These are phyloP conservation scores for Neosilurus mollespiculum DNA, from an alignment of 2,797 vertebrate species.

Conservation along the genomic window DNA sequence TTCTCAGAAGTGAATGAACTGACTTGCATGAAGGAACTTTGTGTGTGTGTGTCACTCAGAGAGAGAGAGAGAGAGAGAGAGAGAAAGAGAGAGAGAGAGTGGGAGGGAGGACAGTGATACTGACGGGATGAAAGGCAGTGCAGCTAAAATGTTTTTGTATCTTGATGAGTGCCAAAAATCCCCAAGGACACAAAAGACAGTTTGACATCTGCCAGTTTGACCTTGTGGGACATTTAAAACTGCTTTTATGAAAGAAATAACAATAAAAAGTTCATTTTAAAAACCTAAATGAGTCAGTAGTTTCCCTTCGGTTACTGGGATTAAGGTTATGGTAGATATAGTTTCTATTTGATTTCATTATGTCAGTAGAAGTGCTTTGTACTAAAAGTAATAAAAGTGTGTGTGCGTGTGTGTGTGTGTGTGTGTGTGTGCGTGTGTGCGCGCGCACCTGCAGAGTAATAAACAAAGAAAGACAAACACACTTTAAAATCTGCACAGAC, in stretches of 20 bases:
- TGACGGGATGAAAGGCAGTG: background rate
- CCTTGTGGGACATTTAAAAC: background rate
- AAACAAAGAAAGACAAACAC: background rate
- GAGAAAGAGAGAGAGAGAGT: background rate
- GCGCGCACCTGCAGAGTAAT: no score
- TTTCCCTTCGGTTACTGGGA: background rate
- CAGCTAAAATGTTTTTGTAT: background rate
- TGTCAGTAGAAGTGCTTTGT: background rate
- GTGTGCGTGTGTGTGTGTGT: background rate
- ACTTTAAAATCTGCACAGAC: background rate
- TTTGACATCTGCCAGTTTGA: background rate
- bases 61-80: no score
- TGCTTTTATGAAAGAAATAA: background rate
- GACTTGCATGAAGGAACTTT: conserved; percentile 1
- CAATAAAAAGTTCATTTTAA: no score
- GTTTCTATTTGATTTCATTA: background rate
- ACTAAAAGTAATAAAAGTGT: background rate
- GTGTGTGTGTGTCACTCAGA: background rate
- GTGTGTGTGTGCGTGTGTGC: background rate
- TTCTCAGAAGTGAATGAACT: background rate
- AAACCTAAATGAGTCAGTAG: background rate
- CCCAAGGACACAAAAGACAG: background rate
- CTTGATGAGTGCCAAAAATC: background rate
- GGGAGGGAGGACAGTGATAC: background rate
- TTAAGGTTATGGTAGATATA: background rate